Evolutionary conservation across 2,797 vertebrate species (phyloP).

Genomic region (Sebastes reedi): DNA sequence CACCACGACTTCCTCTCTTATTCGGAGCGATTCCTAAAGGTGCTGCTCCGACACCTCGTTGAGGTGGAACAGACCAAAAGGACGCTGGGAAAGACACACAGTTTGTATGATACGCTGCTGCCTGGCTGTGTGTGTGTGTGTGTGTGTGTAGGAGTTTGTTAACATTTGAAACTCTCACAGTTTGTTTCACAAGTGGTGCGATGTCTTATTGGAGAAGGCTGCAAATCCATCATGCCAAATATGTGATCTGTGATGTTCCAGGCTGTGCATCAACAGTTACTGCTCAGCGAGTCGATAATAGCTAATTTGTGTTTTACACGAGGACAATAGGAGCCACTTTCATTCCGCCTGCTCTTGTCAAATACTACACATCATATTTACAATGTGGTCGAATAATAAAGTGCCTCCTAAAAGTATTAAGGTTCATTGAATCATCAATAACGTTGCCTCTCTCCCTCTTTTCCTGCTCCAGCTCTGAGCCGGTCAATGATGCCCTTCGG

Average conservation of each 20-base stretch:
- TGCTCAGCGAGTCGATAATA: slow-evolving; percentile 25
- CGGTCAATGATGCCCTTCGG: slow-evolving; percentile 92
- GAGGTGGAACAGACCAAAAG: slow-evolving; percentile 25
- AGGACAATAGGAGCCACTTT: slow-evolving; percentile 37
- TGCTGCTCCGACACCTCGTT: slow-evolving; percentile 13
- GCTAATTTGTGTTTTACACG: slow-evolving; percentile 48
- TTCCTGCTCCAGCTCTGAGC: slow-evolving; percentile 84
- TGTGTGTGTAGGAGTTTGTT: slow-evolving; percentile 76
- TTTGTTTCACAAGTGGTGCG: slow-evolving; percentile 74
- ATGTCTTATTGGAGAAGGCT: slow-evolving; percentile 61
- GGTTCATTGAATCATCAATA: slow-evolving; percentile 69
- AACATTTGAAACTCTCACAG: slow-evolving; percentile 70
- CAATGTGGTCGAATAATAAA: slow-evolving; percentile 63
- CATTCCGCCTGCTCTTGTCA: slow-evolving; percentile 25
- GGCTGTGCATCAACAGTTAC: slow-evolving; percentile 45
- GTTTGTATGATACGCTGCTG: slow-evolving; percentile 35
- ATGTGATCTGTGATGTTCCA: slow-evolving; percentile 55
- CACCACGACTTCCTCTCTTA: slow-evolving; percentile 8
- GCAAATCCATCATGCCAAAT: slow-evolving; percentile 46
- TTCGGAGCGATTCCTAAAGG: slow-evolving; percentile 24
- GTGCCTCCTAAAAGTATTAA: slow-evolving; percentile 65
- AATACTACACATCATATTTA: slow-evolving; percentile 59
- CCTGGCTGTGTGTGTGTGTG: slow-evolving; percentile 60
- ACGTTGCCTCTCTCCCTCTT: slow-evolving; percentile 35
- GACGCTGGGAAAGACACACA: slow-evolving; percentile 23